Conservation (phyloP, 2,797 vertebrate species). For the Typhlichthys eigenmanni region DNA sequence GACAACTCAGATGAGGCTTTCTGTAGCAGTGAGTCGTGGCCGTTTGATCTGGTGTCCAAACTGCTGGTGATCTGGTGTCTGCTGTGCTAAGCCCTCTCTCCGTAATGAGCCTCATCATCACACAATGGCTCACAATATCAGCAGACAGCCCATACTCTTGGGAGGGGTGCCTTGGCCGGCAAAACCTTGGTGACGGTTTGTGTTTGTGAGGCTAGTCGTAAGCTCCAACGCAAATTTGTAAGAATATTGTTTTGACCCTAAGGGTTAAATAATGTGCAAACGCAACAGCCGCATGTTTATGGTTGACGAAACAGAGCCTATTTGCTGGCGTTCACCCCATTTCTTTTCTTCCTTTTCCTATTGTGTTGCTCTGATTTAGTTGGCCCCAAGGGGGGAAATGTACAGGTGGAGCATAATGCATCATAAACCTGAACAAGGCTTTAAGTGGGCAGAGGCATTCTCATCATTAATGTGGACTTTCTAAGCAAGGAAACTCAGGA, state of each 20-base stretch:
- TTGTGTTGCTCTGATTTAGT: conserved; percentile 19
- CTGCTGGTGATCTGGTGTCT: too few species aligned
- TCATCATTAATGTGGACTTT: conserved; percentile 51
- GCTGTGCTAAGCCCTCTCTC: conserved; percentile 39
- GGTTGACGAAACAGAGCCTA: not conserved
- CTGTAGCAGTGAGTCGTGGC: conserved; percentile 87
- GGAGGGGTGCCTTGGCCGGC: not conserved
- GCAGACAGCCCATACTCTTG: conserved; percentile 15
- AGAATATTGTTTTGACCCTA: conserved; percentile 23
- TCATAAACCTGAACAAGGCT: conserved; percentile 28
- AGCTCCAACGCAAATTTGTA: conserved; percentile 20
- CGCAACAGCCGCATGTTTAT: conserved; percentile 3
- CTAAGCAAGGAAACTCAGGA: conserved; percentile 19
- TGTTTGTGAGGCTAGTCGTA: conserved; percentile 6
- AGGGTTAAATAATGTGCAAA: conserved; percentile 15
- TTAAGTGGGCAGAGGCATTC: conserved; percentile 21
- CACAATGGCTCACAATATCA: conserved; percentile 39
- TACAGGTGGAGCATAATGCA: conserved; percentile 9
- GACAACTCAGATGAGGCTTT: conserved; percentile 94
- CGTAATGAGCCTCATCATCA: conserved; percentile 61
- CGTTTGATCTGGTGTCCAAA: conserved; percentile 36
- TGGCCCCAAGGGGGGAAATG: conserved; percentile 11
- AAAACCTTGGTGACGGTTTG: conserved; percentile 22
- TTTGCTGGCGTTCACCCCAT: conserved; percentile 3
- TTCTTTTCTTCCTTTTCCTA: not conserved